A percentile compares a stretch with the other conserved stretches of the same genome.
Evolutionary conservation across 2,888 invertebrate genomes (phyloP).

Genomic region (Sipunculus nudus): DNA sequence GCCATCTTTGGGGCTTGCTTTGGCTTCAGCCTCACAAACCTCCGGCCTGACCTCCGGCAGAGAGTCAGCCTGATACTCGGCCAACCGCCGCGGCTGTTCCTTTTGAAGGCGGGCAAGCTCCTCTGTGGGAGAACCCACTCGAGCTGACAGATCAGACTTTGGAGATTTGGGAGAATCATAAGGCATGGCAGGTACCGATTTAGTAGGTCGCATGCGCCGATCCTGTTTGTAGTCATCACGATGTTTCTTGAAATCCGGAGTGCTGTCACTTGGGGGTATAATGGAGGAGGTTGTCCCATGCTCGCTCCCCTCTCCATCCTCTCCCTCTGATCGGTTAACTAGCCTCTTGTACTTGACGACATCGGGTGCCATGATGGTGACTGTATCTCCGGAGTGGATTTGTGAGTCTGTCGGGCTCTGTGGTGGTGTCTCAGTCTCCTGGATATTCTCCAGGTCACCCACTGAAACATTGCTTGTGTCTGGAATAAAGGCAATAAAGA

Average conservation of each 20-base stretch:
- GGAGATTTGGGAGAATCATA: too few species aligned
- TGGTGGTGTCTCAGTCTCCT: conserved; percentile 66
- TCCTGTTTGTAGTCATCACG: too few species aligned
- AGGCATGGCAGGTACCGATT: background rate
- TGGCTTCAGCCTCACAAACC: too few species aligned
- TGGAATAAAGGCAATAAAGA: conserved; percentile 36
- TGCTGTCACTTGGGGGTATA: too few species aligned
- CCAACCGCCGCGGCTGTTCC: conserved; percentile 35
- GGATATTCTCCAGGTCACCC: conserved; percentile 66
- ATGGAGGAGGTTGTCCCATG: too few species aligned
- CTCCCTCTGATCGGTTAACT: conserved; percentile 23
- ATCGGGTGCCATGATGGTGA: too few species aligned
- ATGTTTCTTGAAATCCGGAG: too few species aligned
- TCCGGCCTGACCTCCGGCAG: conserved; percentile 17
- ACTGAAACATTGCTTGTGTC: conserved; percentile 66
- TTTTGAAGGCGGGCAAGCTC: conserved; percentile 17
- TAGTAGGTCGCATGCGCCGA: too few species aligned
- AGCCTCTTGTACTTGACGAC: too few species aligned
- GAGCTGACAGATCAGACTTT: too few species aligned
- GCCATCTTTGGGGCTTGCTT: too few species aligned
- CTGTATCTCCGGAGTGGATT: conserved; percentile 5
- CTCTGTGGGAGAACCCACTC: conserved; percentile 17
- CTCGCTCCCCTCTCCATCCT: too few species aligned
- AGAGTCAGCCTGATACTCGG: conserved; percentile 34
- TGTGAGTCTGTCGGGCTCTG: conserved; percentile 54